Base-by-base conservation (phyloP, 2,113 vertebrate genomes). In the Haplochromis vanheusdeni region DNA sequence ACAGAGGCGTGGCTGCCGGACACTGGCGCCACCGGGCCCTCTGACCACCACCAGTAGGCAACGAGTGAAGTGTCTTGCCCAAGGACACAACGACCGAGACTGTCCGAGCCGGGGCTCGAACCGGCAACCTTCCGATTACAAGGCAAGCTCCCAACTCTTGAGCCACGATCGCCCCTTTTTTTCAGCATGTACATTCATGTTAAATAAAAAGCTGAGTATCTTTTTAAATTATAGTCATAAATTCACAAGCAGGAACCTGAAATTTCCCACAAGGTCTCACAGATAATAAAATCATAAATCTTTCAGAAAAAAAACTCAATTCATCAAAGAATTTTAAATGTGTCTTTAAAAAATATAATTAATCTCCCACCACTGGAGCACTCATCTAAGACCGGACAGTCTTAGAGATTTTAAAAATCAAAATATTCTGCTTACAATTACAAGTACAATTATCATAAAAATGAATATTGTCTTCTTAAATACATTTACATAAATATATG, bases 281-380 rank as follows among this genome's bases (percentile, higher is more conserved):
- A 68, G 33, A 40, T 40, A 21, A 65, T n/a, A 37, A 65, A 21
- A 35, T 21, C 62, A 68, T 14, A 40, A 37, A 65, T 65, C 6
- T 37, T 37, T 40, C 33, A 68, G 33, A 33, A 37, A 40, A 37
- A 60, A 37, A 65, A 17, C 26, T 60, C 8, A 60, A 31, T 60
- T 60, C 31, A 16, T 31, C 14, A 60, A 31, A 60, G 10, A 0
- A 0, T 1, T 35, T 31, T 33, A 62, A 62, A 62, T 19, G 2
- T 33, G 28, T 33, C 5, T 62, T 62, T 60, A 33, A 62, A 37
- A 68, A 68, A 21, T 7, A n/a, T 12, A 37, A n/a, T 10, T 37
- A 68, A 21, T 21, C 62, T 58, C 26, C 8, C 55, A 58, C 55
- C 26, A 58, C 26, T 31, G 55, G 26, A 58, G 55, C 26, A 17